phyloP scores from a whole-genome alignment of 2,888 invertebrate species.

The Apeira syringaria region DNA sequence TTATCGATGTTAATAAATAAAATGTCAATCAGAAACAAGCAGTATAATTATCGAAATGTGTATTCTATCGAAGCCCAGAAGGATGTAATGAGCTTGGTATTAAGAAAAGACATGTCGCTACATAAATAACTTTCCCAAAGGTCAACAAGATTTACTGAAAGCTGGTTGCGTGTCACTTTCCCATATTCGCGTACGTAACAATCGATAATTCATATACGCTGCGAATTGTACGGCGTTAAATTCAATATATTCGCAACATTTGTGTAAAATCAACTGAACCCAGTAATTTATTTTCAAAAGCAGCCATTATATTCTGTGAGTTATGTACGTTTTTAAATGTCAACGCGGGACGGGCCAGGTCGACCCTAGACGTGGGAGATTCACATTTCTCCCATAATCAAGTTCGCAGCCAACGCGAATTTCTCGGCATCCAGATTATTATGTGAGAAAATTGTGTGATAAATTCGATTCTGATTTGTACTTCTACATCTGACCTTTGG shows the following conservation, averaged over 20 bases:
- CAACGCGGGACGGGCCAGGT: conserved; percentile 59
- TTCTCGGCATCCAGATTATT: conserved; percentile 13
- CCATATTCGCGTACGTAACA: conserved; percentile 16
- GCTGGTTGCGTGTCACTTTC: conserved; percentile 19
- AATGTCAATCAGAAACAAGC: too few relatives aligned
- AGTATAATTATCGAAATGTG: background rate
- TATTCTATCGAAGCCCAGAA: conserved; percentile 6
- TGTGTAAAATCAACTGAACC: background rate
- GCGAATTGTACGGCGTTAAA: conserved; percentile 9
- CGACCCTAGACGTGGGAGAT: conserved; percentile 58
- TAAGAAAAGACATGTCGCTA: conserved; percentile 15
- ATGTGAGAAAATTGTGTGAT: conserved; percentile 18
- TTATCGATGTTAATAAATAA: too few relatives aligned
- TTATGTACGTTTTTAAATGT: conserved; percentile 63
- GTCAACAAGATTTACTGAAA: conserved; percentile 19
- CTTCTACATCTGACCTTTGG: conserved; percentile 13
- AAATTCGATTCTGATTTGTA: conserved; percentile 21
- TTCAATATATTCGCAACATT: conserved; percentile 4
- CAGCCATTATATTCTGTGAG: background rate
- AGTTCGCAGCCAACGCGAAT: conserved; percentile 24
- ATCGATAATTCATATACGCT: conserved; percentile 12
- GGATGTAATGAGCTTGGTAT: conserved; percentile 19
- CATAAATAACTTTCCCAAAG: conserved; percentile 25
- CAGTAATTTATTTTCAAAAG: background rate
- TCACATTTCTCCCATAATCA: conserved; percentile 54